phyloP scores from a whole-genome alignment of 2,888 invertebrate genomes.

The Drosophila sordidapex region DNA sequence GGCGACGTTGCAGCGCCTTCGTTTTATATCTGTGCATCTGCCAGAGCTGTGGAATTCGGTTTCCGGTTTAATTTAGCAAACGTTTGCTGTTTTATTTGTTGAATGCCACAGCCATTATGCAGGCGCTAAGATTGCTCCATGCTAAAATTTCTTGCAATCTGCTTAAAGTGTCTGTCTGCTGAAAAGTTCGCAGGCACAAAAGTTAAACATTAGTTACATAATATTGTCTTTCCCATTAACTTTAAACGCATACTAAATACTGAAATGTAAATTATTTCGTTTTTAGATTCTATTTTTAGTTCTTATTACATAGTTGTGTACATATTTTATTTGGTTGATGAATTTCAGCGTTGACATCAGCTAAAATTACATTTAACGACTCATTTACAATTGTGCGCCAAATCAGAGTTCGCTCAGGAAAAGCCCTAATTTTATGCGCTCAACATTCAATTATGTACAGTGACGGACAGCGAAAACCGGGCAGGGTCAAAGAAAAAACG shows the following conservation, averaged over 20 bases:
- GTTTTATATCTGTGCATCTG: slow-evolving; percentile 29
- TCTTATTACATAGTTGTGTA: not conserved
- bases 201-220: not conserved
- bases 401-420: slow-evolving; percentile 8
- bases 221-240: not conserved
- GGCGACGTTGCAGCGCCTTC: slow-evolving; percentile 57
- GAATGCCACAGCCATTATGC: slow-evolving; percentile 40
- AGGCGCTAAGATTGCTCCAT: slow-evolving; percentile 18
- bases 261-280: not conserved
- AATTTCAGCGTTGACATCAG: not conserved
- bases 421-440: slow-evolving; percentile 43
- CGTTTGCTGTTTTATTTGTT: slow-evolving; percentile 64
- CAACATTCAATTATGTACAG: slow-evolving; percentile 69
- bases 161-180: slow-evolving; percentile 9
- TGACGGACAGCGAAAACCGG: no score
- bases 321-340: not conserved
- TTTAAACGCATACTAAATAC: not conserved
- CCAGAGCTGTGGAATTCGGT: slow-evolving; percentile 54
- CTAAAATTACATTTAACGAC: slow-evolving; percentile 12
- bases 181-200: not conserved
- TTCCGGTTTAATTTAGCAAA: slow-evolving; percentile 75
- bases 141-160: slow-evolving; percentile 33
- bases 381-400: slow-evolving; percentile 21
- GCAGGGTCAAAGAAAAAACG: no score
- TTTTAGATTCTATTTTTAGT: not conserved